These are phyloP conservation scores for Lamprologus ornatipinnis DNA, from an alignment of 2,113 vertebrate genomes.

Conservation along the genomic window DNA sequence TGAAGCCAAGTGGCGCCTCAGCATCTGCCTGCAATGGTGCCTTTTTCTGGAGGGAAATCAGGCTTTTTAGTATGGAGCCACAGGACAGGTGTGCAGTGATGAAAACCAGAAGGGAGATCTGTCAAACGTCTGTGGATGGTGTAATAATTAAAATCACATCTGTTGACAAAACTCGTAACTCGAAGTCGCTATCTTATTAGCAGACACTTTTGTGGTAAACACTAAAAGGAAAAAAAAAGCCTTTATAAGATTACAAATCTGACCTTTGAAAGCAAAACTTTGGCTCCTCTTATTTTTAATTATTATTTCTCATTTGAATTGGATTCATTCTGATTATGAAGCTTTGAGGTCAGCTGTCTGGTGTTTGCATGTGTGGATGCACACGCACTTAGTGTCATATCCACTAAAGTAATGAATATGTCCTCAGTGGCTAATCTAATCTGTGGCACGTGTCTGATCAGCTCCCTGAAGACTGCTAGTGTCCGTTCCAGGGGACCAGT, in stretches of 20 bases:
- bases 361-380: background rate
- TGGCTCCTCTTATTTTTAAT: background rate
- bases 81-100: constrained; percentile 66
- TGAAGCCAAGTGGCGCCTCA: constrained; percentile 22
- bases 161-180: constrained; percentile 19
- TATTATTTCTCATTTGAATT: background rate
- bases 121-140: constrained; percentile 43
- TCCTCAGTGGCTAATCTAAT: background rate
- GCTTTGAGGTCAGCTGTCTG: background rate
- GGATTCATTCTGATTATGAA: background rate
- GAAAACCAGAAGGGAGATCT: constrained; percentile 57
- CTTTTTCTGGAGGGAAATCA: constrained; percentile 64
- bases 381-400: background rate
- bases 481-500: background rate
- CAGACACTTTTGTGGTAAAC: background rate
- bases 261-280: background rate
- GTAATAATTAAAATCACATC: constrained; percentile 66
- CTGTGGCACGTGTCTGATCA: background rate
- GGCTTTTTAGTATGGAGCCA: constrained; percentile 56
- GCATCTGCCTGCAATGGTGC: constrained; percentile 53
- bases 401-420: background rate
- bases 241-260: background rate
- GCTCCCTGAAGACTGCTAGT: background rate
- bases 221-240: background rate
- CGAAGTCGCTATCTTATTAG: background rate